Percentiles rank a stretch among this genome's conserved stretches.
Evolutionary conservation across 2,888 invertebrate species (phyloP).

Genomic region (Ashinkailepas kermadecensis): DNA sequence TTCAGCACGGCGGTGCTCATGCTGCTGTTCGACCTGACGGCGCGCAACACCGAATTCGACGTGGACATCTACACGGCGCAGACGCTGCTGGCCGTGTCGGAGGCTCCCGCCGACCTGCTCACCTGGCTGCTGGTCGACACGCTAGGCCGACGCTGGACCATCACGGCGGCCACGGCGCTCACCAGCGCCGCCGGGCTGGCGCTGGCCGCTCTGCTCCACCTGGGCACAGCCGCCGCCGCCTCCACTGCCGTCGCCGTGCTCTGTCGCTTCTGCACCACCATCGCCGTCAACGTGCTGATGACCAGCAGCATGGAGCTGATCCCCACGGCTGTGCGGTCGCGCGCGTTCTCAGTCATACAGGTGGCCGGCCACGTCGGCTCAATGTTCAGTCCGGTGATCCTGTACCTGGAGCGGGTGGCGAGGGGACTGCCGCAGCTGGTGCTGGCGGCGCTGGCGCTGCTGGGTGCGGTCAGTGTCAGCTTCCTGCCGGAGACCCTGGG

Average conservation of each 20-base stretch:
- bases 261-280: constrained; percentile 30
- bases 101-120: constrained; percentile 31
- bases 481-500: constrained; percentile 31
- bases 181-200: too few relatives aligned
- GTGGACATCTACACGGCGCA: constrained; percentile 29
- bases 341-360: not conserved
- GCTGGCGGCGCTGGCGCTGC: constrained; percentile 28
- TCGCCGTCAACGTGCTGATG: constrained; percentile 28
- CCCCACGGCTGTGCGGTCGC: constrained; percentile 22
- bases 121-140: constrained; percentile 28
- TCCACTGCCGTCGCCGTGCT: constrained; percentile 26
- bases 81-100: constrained; percentile 29
- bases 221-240: not conserved
- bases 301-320: constrained; percentile 29
- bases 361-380: constrained; percentile 27
- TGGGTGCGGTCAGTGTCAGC: constrained; percentile 24
- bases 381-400: constrained; percentile 23
- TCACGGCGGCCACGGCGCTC: not conserved
- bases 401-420: constrained; percentile 20
- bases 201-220: not conserved
- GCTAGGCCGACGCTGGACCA: constrained; percentile 29
- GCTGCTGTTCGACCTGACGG: constrained; percentile 39
- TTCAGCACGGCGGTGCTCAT: not conserved
- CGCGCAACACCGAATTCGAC: constrained; percentile 68
- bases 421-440: constrained; percentile 27